A percentile compares a stretch with the other conserved stretches of the same genome.
Conservation (phyloP, 2,888 invertebrate genomes). For the Ferdinandea cuprea region DNA sequence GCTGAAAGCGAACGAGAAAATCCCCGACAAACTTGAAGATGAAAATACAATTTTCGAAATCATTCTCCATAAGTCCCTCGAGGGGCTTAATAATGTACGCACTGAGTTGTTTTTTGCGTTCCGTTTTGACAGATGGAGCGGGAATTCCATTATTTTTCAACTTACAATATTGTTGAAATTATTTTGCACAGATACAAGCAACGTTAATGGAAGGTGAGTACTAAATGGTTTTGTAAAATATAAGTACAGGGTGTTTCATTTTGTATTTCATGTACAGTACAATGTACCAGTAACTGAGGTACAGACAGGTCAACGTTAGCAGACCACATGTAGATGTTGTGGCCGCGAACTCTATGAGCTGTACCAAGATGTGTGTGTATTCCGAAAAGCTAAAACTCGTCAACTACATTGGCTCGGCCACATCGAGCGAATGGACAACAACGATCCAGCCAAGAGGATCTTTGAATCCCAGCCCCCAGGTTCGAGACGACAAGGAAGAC, state of each 20-base stretch:
- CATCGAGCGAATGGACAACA: too few relatives aligned
- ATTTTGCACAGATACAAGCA: constrained; percentile 3
- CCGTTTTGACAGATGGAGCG: background rate
- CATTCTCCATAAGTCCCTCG: constrained; percentile 9
- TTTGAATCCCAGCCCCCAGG: too few relatives aligned
- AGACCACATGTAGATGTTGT: too few relatives aligned
- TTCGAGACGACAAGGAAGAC: too few relatives aligned
- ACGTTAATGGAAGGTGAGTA: constrained; percentile 6
- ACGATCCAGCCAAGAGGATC: too few relatives aligned
- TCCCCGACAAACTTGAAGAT: constrained; percentile 43
- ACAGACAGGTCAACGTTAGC: too few relatives aligned
- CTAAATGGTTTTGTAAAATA: background rate
- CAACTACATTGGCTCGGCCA: too few relatives aligned
- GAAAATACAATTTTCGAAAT: constrained; percentile 62
- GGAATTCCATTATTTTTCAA: constrained; percentile 31
- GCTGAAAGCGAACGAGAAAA: constrained; percentile 33
- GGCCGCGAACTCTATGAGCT: too few relatives aligned
- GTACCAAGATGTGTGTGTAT: too few relatives aligned
- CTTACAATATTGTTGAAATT: constrained; percentile 27
- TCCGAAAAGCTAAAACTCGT: too few relatives aligned
- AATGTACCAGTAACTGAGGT: too few relatives aligned
- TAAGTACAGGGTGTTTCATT: constrained; percentile 11
- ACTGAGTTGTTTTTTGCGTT: background rate
- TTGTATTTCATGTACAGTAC: background rate
- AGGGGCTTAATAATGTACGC: constrained; percentile 30